Conservation (phyloP, 2,113 vertebrate genomes). For the Eulemur macaco region DNA sequence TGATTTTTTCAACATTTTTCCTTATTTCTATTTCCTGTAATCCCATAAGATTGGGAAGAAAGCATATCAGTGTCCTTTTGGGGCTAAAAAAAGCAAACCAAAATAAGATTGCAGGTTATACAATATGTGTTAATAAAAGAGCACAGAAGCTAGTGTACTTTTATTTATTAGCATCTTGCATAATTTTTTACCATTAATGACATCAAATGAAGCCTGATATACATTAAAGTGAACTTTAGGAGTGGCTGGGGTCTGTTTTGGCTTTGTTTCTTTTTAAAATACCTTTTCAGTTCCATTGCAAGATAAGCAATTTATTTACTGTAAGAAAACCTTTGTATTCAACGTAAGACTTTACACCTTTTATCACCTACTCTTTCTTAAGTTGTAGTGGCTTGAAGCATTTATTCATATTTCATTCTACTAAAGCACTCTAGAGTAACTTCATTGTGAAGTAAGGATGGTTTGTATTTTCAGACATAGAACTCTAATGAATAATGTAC, state of each 20-base stretch:
- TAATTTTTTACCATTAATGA: slow-evolving; percentile 3
- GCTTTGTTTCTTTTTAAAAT: background rate
- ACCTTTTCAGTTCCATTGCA: background rate
- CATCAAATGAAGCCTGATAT: background rate
- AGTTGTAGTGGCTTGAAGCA: background rate
- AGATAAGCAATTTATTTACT: background rate
- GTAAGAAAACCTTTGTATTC: background rate
- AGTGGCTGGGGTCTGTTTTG: background rate
- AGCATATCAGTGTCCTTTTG: background rate
- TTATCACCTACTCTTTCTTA: background rate
- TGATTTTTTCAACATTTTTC: slow-evolving; percentile 4
- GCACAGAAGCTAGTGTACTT: background rate
- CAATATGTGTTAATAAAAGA: background rate
- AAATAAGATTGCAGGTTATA: background rate
- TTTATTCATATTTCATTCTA: background rate
- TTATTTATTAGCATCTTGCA: background rate
- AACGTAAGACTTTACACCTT: background rate
- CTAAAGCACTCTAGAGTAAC: background rate
- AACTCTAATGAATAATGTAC: background rate
- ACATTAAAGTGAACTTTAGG: background rate
- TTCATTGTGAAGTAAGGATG: background rate
- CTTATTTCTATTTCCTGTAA: background rate
- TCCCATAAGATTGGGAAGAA: background rate
- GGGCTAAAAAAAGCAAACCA: background rate
- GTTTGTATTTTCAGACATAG: background rate